Conservation (phyloP, 2,797 vertebrate genomes). For the Picus viridis region DNA sequence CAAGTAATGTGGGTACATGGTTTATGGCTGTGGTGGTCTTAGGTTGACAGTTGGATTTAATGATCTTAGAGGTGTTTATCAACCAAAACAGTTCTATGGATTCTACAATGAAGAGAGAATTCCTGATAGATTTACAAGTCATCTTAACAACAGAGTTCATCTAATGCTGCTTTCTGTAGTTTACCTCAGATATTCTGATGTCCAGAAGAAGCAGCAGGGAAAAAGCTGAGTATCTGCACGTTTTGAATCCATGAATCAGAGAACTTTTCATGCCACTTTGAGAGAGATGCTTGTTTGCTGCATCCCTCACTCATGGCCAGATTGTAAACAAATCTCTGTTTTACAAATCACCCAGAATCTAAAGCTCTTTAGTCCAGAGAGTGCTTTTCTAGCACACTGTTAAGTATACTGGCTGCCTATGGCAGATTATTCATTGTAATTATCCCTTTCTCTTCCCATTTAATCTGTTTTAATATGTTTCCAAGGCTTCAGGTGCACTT, state of each 20-base stretch:
- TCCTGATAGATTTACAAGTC: background rate
- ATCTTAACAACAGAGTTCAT: background rate
- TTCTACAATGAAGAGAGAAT: background rate
- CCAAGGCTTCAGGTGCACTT: background rate
- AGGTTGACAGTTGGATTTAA: too few relatives aligned
- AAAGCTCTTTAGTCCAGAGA: background rate
- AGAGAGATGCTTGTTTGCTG: background rate
- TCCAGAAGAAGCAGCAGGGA: background rate
- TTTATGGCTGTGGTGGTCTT: too few relatives aligned
- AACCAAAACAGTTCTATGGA: too few relatives aligned
- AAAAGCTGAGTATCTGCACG: background rate
- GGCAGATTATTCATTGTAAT: background rate
- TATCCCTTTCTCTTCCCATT: background rate
- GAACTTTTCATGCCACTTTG: background rate
- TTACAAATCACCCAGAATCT: background rate
- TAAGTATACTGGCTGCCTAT: background rate
- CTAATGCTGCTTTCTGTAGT: accelerated
- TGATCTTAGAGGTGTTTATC: too few relatives aligned
- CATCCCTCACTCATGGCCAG: background rate
- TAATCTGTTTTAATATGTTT: background rate
- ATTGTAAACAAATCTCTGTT: conserved; percentile 9
- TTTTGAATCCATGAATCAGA: background rate
- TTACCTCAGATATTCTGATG: background rate
- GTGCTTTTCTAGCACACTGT: background rate
- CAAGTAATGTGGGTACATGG: too few relatives aligned